phyloP scores from a whole-genome alignment of 2,888 invertebrate species.

The Parnassius smintheus region DNA sequence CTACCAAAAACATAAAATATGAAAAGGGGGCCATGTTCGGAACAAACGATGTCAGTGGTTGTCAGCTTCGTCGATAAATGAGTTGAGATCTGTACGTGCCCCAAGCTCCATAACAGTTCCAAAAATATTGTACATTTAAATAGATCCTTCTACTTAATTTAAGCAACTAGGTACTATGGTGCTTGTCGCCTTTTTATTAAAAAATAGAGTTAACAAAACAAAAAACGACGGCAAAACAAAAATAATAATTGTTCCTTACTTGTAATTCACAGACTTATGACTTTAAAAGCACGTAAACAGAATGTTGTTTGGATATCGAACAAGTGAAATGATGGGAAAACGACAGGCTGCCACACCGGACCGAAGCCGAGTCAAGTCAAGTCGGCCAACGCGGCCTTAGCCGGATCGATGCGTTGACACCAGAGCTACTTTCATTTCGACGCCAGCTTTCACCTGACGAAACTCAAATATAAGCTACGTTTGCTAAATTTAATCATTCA shows the following conservation, averaged over 20 bases:
- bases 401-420: constrained; percentile 57
- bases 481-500: constrained; percentile 59
- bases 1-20: no score
- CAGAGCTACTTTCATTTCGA: constrained; percentile 78
- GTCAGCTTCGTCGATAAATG: no score
- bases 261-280: constrained; percentile 9
- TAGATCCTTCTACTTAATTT: no score
- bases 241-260: neutral
- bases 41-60: no score
- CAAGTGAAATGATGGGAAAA: constrained; percentile 64
- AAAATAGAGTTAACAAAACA: no score
- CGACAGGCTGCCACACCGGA: constrained; percentile 56
- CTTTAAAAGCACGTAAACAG: constrained; percentile 21
- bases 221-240: no score
- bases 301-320: constrained; percentile 29
- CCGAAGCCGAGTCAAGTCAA: constrained; percentile 33
- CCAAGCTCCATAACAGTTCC: no score
- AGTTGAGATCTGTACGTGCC: no score
- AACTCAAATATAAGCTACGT: constrained; percentile 68
- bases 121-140: no score
- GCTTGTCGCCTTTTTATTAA: no score
- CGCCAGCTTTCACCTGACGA: constrained; percentile 72
- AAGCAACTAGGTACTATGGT: no score
- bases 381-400: constrained; percentile 32
- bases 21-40: no score